Conservation (phyloP, 35 echinoderm and acorn worm genomes). For the Hemicentrotus pulcherrimus region DNA sequence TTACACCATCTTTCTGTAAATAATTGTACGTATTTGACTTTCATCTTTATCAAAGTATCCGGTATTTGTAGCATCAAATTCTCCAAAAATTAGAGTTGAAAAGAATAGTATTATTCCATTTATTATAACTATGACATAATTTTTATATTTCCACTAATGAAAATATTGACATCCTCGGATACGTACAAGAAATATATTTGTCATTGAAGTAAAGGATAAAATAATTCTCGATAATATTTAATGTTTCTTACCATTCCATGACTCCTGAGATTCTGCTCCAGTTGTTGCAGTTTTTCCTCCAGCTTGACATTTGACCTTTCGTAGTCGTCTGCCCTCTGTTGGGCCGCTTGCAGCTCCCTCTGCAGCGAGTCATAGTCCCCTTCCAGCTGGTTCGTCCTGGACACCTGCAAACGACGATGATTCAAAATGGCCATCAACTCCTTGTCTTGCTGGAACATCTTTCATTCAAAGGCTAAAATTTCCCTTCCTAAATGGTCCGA, state of each 20-base stretch:
- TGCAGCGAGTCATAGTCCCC: constrained; percentile 53
- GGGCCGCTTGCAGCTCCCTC: constrained; percentile 66
- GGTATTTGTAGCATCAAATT: too few relatives aligned
- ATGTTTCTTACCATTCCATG: constrained; percentile 62
- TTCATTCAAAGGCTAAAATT: not conserved
- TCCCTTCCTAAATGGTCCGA: too few relatives aligned
- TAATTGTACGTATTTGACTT: too few relatives aligned
- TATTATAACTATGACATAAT: too few relatives aligned
- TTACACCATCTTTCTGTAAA: too few relatives aligned
- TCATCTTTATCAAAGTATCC: too few relatives aligned
- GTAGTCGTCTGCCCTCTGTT: constrained; percentile 65
- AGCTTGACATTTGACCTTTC: constrained; percentile 64
- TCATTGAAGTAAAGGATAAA: not conserved
- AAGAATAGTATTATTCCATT: too few relatives aligned
- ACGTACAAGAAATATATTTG: too few relatives aligned
- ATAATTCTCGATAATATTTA: not conserved
- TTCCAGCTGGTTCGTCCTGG: constrained; percentile 20
- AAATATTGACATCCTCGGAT: too few relatives aligned
- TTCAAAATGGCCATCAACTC: not conserved
- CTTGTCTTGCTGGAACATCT: not conserved
- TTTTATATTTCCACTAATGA: too few relatives aligned
- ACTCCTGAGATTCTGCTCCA: constrained; percentile 50
- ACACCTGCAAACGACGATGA: not conserved
- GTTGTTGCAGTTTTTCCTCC: constrained; percentile 67
- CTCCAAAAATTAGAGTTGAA: too few relatives aligned